These are phyloP conservation scores for Oscheius sp. DNA, from an alignment of 2,888 invertebrate species.

Conservation along the genomic window DNA sequence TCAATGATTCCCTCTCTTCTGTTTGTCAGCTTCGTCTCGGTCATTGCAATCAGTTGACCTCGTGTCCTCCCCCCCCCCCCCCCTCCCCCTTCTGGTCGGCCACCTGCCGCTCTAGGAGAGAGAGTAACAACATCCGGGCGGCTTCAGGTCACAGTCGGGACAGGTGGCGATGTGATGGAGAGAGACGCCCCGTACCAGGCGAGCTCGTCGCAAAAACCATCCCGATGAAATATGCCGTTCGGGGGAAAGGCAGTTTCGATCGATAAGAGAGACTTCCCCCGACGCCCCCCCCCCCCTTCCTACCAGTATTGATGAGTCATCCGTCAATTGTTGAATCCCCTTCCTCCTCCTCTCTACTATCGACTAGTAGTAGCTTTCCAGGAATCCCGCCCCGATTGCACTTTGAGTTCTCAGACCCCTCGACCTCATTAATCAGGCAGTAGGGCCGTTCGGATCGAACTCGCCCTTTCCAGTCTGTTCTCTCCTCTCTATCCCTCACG, in stretches of 20 bases:
- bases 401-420: background rate
- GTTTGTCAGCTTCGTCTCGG: slow-evolving; percentile 5
- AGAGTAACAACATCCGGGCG: slow-evolving; percentile 5
- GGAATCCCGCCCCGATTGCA: no score
- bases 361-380: no score
- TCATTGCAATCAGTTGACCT: slow-evolving; percentile 24
- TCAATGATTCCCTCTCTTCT: background rate
- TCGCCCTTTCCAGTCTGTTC: slow-evolving; percentile 1
- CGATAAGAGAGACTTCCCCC: slow-evolving; percentile 4
- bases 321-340: slow-evolving; percentile 10
- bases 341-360: slow-evolving; percentile 24
- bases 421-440: background rate
- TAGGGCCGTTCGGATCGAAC: background rate
- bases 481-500: slow-evolving; percentile 6
- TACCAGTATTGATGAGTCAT: no score
- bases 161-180: background rate
- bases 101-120: background rate
- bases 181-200: no score
- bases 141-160: background rate
- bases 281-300: slow-evolving; percentile 1
- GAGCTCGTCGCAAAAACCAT: slow-evolving; percentile 11
- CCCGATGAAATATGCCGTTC: slow-evolving; percentile 20
- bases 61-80: slow-evolving; percentile 7
- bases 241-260: background rate
- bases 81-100: background rate